phyloP scores from a whole-genome alignment of 2,797 vertebrate genomes.

The Dendrocincla tyrannina region DNA sequence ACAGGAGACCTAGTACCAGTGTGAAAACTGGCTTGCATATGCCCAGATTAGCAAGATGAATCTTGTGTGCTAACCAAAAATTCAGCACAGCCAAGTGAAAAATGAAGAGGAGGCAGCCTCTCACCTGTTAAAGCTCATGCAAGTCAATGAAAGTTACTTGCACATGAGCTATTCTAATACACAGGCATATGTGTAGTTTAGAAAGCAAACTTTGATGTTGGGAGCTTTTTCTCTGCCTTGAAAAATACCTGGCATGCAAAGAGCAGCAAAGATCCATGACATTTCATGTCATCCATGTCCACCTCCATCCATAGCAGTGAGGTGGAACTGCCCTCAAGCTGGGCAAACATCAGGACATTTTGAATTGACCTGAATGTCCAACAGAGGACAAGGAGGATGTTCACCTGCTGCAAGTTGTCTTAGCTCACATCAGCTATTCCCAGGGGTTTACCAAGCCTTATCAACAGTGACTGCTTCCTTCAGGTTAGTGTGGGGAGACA shows the following conservation, averaged over 20 bases:
- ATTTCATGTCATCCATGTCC: no score
- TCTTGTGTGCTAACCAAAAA: neutral
- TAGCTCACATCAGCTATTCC: neutral
- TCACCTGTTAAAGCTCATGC: accelerated
- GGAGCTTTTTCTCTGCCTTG: neutral
- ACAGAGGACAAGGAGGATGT: neutral
- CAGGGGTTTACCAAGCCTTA: neutral
- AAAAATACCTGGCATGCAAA: neutral
- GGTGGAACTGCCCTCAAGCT: neutral
- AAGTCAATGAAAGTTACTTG: neutral
- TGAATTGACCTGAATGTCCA: neutral
- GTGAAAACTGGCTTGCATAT: neutral
- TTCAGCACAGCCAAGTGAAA: neutral
- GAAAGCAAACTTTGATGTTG: neutral
- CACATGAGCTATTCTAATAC: neutral
- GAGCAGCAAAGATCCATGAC: neutral
- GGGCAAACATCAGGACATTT: neutral
- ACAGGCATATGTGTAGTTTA: neutral
- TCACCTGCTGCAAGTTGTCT: neutral
- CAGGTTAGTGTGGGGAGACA: neutral
- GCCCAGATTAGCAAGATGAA: neutral
- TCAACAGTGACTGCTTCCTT: neutral
- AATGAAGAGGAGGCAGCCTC: neutral
- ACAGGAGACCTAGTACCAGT: neutral
- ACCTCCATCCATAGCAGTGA: neutral